Evolutionary conservation across 2,888 invertebrate species (phyloP), one percentile per base, ranked within the genome.

Genomic region (Ethmia dodecea): DNA sequence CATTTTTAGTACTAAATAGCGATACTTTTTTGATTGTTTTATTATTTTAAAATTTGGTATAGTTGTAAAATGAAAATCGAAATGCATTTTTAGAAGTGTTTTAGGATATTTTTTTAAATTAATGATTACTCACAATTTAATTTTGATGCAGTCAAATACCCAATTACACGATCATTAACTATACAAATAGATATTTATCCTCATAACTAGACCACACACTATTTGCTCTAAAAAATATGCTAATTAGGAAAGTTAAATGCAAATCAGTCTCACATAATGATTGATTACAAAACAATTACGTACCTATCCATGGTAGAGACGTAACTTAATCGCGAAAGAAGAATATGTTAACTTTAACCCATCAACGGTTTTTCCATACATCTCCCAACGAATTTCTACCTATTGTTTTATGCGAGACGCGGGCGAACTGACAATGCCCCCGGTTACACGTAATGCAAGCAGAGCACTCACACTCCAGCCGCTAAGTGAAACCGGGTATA

Each of bases 401-500:
- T 67, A 84, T 84, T 84, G 84, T 84, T 78, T 66, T 71, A 64
- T 62, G 57, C 57, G 58, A 66, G 67, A 73, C 70, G 67, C 60
- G 56, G 57, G 60, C 64, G 47, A 73, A 72, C 68, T 80, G 66
- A 74, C 78, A 78, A 80, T 83, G 68, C 59, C 53, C 46, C 39
- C 42, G 47, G 48, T 59, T 52, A 64, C 61, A 80, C 78, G 80
- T 81, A 80, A 80, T 63, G 59, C 60, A 60, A 64, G 52, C 67
- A 57, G 68, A 72, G 64, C 76, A 75, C 70, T 61, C 74, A 72
- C 76, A 71, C 55, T 55, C 61, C 42, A 55, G 40, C 43, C 42
- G 57, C 47, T 68, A 60, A 75, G 84, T 73, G 86, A 86, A 84
- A 84, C 73, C 50, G 73, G 61, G 76, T 86, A 86, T 86, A 86